A percentile compares a stretch with the other conserved stretches of the same genome.
Evolutionary conservation across 2,888 invertebrate species (phyloP).

Genomic region (Drosophila anceps): DNA sequence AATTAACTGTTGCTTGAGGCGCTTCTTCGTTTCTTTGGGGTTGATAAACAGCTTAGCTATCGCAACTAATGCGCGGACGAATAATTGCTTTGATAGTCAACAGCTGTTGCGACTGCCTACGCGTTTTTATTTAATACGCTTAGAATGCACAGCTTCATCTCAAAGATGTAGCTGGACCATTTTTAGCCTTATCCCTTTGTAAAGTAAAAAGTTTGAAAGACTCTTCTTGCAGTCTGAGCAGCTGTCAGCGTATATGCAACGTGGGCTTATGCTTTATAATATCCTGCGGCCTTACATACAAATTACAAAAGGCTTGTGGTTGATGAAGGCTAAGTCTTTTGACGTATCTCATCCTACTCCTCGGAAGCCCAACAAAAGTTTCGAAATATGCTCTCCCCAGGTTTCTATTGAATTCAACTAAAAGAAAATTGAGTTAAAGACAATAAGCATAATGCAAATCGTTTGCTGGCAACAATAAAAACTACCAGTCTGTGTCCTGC

Average conservation of each 20-base stretch:
- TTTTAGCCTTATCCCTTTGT: conserved; percentile 24
- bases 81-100: conserved; percentile 15
- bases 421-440: conserved; percentile 8
- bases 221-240: conserved; percentile 24
- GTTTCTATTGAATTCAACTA: background rate
- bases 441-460: conserved; percentile 2
- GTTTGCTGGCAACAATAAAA: conserved; percentile 5
- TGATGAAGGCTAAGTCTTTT: conserved; percentile 26
- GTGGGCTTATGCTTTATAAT: conserved; percentile 42
- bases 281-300: conserved; percentile 22
- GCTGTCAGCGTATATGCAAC: conserved; percentile 33
- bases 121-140: conserved; percentile 21
- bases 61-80: conserved; percentile 12
- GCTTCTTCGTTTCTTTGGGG: background rate
- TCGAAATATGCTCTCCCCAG: background rate
- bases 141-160: conserved; percentile 21
- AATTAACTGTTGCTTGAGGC: conserved; percentile 24
- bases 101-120: conserved; percentile 38
- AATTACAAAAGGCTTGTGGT: conserved; percentile 15
- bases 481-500: background rate
- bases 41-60: conserved; percentile 19
- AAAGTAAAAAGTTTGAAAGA: conserved; percentile 3
- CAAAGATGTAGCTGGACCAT: background rate
- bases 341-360: background rate
- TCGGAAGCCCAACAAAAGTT: conserved; percentile 15